Evolutionary conservation across 1,140 invertebrate species (phyloP).

Genomic region (Eriocheir sinensis): DNA sequence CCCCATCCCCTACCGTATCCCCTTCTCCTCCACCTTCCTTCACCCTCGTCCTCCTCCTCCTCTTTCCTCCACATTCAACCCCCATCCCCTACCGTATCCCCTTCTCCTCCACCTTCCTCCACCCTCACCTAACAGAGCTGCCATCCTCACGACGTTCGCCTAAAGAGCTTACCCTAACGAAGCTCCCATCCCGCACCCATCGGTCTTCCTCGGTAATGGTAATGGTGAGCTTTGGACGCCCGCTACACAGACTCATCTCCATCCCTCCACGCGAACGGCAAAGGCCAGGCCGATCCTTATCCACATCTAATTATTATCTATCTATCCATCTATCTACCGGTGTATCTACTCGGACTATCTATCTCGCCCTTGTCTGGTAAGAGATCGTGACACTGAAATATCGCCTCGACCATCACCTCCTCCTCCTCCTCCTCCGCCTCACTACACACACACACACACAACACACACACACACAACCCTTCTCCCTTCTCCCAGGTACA

Average conservation of each 20-base stretch:
- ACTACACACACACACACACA: background rate
- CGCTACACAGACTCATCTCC: background rate
- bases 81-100: no score
- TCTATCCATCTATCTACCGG: background rate
- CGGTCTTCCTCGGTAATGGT: background rate
- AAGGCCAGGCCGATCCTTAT: background rate
- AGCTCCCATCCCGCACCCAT: background rate
- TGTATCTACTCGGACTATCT: slow-evolving; percentile 11
- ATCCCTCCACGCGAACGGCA: background rate
- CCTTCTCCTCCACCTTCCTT: no score
- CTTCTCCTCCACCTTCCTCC: no score
- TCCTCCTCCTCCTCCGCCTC: no score
- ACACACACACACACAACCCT: background rate
- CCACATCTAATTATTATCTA: slow-evolving; percentile 8
- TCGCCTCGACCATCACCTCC: no score
- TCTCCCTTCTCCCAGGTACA: no score
- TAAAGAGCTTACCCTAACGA: no score
- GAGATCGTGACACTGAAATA: background rate
- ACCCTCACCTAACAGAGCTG: no score
- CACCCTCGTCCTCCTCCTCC: no score
- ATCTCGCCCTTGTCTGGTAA: background rate
- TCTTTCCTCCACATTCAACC: no score
- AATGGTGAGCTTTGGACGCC: slow-evolving; percentile 7
- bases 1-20: no score
- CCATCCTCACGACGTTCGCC: no score